phyloP scores from a whole-genome alignment of 2,888 invertebrate genomes.

The Cryptus viduatorius region DNA sequence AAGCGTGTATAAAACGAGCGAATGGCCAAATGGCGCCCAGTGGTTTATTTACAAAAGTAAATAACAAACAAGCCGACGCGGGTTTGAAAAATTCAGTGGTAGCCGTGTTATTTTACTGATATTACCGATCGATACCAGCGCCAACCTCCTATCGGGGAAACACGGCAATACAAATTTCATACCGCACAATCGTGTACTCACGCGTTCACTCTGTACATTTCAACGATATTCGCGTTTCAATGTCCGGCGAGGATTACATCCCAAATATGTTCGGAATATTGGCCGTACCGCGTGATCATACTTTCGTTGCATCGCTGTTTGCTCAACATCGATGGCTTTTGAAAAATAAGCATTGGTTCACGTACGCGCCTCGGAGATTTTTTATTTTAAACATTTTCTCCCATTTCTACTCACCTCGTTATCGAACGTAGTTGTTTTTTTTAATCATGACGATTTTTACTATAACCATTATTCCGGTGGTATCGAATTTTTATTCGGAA shows the following conservation, averaged over 20 bases:
- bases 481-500: neutral
- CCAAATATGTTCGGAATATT: slow-evolving; percentile 59
- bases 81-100: slow-evolving; percentile 23
- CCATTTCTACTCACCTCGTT: slow-evolving; percentile 20
- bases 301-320: slow-evolving; percentile 39
- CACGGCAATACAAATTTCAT: slow-evolving; percentile 64
- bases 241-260: slow-evolving; percentile 58
- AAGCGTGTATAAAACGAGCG: slow-evolving; percentile 21
- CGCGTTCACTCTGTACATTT: slow-evolving; percentile 39
- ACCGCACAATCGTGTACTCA: slow-evolving; percentile 51
- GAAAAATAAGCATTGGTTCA: neutral
- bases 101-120: slow-evolving; percentile 21
- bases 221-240: slow-evolving; percentile 56
- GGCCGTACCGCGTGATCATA: slow-evolving; percentile 50
- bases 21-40: slow-evolving; percentile 38
- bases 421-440: slow-evolving; percentile 15
- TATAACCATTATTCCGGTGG: too few relatives aligned
- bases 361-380: neutral
- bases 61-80: slow-evolving; percentile 45
- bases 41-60: slow-evolving; percentile 55
- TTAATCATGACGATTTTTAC: neutral
- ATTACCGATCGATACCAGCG: slow-evolving; percentile 19
- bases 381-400: neutral
- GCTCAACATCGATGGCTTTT: slow-evolving; percentile 37
- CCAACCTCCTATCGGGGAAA: slow-evolving; percentile 24